Conservation (phyloP, 2,113 vertebrate species). For the Stegastes partitus region DNA sequence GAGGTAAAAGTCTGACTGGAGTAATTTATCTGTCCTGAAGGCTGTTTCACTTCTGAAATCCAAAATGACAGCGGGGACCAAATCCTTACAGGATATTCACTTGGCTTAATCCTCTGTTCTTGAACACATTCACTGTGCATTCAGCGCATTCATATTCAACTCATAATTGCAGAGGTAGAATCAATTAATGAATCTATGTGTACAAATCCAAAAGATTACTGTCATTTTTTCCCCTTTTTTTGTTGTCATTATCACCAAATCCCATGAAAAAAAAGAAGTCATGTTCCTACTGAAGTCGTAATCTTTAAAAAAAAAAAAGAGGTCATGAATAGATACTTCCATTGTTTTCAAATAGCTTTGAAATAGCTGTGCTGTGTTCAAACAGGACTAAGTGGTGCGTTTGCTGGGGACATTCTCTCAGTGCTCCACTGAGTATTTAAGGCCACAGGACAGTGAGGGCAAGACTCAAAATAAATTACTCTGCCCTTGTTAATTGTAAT, state of each 20-base stretch:
- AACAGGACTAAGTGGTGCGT: background rate
- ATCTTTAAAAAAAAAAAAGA: background rate
- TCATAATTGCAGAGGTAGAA: background rate
- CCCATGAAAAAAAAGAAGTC: background rate
- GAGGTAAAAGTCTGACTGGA: constrained; percentile 26
- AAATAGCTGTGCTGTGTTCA: background rate
- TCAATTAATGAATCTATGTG: background rate
- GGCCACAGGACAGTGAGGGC: no score
- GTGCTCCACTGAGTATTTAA: background rate
- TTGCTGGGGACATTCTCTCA: background rate
- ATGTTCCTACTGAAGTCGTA: no score
- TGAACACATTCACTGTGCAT: constrained; percentile 10
- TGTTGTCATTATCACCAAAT: background rate
- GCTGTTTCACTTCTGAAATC: constrained; percentile 31
- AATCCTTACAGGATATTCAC: constrained; percentile 19
- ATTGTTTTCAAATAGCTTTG: background rate
- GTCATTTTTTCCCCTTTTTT: no score
- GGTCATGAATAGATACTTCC: background rate
- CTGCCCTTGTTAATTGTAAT: background rate
- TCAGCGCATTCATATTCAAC: background rate
- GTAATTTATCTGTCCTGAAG: constrained; percentile 35
- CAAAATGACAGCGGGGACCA: constrained; percentile 2
- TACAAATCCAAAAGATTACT: background rate
- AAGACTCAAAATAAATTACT: background rate
- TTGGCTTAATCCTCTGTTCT: constrained; percentile 13